phyloP scores from a whole-genome alignment of 2,797 vertebrate genomes.

The Bradypodion ventrale region DNA sequence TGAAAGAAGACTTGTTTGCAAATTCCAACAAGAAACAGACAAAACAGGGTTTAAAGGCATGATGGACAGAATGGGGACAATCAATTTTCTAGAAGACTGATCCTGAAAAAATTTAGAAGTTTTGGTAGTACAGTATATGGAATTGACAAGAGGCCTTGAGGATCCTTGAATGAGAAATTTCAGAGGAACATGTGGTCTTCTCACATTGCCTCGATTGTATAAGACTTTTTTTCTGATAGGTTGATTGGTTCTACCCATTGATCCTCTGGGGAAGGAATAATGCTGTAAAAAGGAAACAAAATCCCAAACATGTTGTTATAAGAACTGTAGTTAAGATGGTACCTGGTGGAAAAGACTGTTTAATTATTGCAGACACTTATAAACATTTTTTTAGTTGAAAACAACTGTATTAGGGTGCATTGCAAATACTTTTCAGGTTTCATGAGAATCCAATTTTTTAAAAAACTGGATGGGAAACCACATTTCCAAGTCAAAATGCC shows the following conservation, averaged over 20 bases:
- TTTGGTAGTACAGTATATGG: neutral
- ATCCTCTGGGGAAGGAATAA: neutral
- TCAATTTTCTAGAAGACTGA: neutral
- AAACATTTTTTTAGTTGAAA: neutral
- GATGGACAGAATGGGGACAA: neutral
- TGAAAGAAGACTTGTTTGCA: too few relatives aligned
- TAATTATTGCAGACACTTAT: conserved; percentile 45
- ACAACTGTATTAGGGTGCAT: conserved; percentile 8
- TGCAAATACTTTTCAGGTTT: conserved; percentile 23
- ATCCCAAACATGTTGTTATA: conserved; percentile 19
- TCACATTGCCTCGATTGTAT: too few relatives aligned
- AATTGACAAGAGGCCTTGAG: neutral
- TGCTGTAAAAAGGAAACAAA: conserved; percentile 26
- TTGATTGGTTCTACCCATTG: neutral
- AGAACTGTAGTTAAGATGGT: conserved; percentile 33
- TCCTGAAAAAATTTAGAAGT: neutral
- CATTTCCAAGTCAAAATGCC: conserved; percentile 2
- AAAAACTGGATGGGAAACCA: conserved; percentile 17
- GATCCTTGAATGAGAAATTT: neutral
- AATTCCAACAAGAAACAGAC: too few relatives aligned
- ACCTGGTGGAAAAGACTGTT: neutral
- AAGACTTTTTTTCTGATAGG: too few relatives aligned
- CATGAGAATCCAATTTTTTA: conserved; percentile 5
- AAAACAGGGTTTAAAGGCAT: neutral
- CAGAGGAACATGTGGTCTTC: too few relatives aligned